Conservation (phyloP, 2,888 invertebrate genomes). For the Pemphredon lugubris region DNA sequence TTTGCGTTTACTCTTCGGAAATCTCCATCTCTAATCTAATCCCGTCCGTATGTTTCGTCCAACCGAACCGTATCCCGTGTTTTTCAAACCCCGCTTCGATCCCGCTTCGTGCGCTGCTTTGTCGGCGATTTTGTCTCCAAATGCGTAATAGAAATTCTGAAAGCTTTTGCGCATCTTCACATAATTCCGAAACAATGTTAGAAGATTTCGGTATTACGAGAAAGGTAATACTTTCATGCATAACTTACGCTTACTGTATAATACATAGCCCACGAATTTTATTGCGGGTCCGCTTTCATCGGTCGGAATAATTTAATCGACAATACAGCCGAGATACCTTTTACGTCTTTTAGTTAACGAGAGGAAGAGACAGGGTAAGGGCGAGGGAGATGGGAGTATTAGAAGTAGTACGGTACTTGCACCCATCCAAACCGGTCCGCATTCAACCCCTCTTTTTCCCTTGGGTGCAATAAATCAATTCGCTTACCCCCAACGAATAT, state of each 20-base stretch:
- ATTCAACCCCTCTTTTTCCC: conserved; percentile 60
- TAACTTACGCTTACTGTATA: too few species aligned
- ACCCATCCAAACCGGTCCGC: conserved; percentile 41
- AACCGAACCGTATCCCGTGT: conserved; percentile 6
- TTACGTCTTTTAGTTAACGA: conserved; percentile 60
- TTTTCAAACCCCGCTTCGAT: background rate
- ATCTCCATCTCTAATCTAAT: conserved; percentile 67
- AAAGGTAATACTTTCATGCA: too few species aligned
- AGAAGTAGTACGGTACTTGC: conserved; percentile 42
- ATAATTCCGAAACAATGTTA: too few species aligned
- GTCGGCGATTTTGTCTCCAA: background rate
- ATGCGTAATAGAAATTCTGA: too few species aligned
- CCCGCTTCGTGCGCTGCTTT: background rate
- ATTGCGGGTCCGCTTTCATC: too few species aligned
- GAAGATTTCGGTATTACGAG: too few species aligned
- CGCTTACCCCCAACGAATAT: conserved; percentile 64
- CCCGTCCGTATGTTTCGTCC: conserved; percentile 65
- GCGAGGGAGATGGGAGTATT: too few species aligned
- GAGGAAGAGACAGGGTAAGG: conserved; percentile 37
- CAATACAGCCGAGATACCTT: conserved; percentile 42
- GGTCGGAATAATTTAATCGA: conserved; percentile 53
- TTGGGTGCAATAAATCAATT: conserved; percentile 80
- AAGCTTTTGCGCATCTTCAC: too few species aligned
- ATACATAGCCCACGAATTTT: too few species aligned
- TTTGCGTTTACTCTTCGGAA: conserved; percentile 72